phyloP scores from a whole-genome alignment of 1,140 invertebrate genomes.

The Zaprionus taronus region DNA sequence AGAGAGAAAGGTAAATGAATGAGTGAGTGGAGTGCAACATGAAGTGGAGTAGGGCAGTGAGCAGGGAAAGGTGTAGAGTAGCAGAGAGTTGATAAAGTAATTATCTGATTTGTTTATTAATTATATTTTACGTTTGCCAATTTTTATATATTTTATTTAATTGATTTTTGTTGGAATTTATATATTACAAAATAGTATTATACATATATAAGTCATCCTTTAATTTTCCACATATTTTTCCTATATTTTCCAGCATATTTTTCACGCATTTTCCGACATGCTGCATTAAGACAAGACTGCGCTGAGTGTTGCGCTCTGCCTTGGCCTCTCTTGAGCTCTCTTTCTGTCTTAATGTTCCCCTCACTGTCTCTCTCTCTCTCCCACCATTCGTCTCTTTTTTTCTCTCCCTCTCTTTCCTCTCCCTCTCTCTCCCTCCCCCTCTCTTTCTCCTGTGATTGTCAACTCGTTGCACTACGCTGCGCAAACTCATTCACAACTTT shows the following conservation, averaged over 20 bases:
- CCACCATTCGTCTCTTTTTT: neutral
- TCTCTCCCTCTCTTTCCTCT: neutral
- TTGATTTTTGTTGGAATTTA: neutral
- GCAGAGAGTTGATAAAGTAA: no score
- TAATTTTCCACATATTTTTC: neutral
- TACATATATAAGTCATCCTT: no score
- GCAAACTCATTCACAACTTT: constrained; percentile 53
- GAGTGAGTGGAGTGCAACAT: neutral
- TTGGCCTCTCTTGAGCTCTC: neutral
- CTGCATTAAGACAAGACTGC: neutral
- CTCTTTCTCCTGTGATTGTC: neutral
- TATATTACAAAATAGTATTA: no score
- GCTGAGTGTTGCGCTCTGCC: no score
- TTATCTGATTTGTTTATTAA: no score
- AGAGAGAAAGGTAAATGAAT: constrained; percentile 32
- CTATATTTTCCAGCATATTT: neutral
- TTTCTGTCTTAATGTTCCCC: neutral
- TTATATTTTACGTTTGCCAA: neutral
- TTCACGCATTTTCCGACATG: neutral
- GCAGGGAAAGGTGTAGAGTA: no score
- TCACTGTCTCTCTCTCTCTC: neutral
- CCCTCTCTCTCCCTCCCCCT: neutral
- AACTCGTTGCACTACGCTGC: neutral
- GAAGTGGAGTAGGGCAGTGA: neutral
- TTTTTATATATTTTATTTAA: neutral